These are phyloP conservation scores for Diachrysia chrysitis DNA, from an alignment of 2,888 invertebrate genomes.

Conservation along the genomic window DNA sequence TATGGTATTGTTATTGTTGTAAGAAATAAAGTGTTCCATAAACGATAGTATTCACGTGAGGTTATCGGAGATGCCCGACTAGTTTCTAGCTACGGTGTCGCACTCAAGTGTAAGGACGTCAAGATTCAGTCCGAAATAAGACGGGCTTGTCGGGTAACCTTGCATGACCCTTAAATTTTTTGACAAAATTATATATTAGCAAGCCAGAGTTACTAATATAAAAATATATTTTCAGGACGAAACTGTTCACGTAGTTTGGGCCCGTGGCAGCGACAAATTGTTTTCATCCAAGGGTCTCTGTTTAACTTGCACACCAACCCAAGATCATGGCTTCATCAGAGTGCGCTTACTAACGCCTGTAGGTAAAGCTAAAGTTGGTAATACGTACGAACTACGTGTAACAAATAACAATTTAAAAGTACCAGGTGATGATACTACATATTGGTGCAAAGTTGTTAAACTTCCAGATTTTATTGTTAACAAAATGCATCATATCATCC, in stretches of 20 bases:
- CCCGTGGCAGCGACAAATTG: constrained; percentile 93
- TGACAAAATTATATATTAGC: too few relatives aligned
- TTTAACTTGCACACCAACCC: constrained; percentile 84
- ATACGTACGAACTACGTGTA: constrained; percentile 90
- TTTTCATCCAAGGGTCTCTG: constrained; percentile 91
- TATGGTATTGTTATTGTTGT: too few relatives aligned
- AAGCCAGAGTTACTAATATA: background rate
- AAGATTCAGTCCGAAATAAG: too few relatives aligned
- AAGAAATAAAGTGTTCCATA: too few relatives aligned
- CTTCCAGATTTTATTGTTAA: constrained; percentile 91
- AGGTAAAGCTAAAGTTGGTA: constrained; percentile 71
- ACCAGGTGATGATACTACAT: constrained; percentile 96
- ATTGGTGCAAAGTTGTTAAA: constrained; percentile 97
- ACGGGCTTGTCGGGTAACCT: too few relatives aligned
- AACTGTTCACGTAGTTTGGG: constrained; percentile 96
- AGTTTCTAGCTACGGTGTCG: too few relatives aligned
- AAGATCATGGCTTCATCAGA: constrained; percentile 93
- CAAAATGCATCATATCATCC: constrained; percentile 94
- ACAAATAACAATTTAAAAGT: constrained; percentile 91
- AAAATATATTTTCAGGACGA: constrained; percentile 91
- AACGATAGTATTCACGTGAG: too few relatives aligned
- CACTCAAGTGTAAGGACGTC: too few relatives aligned
- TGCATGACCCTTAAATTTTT: too few relatives aligned
- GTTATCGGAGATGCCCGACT: too few relatives aligned
- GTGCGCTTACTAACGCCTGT: constrained; percentile 90